Percentiles rank a stretch among this genome's conserved stretches.
phyloP scores from a whole-genome alignment of 1,140 invertebrate genomes.

The Cotesia vestalis region DNA sequence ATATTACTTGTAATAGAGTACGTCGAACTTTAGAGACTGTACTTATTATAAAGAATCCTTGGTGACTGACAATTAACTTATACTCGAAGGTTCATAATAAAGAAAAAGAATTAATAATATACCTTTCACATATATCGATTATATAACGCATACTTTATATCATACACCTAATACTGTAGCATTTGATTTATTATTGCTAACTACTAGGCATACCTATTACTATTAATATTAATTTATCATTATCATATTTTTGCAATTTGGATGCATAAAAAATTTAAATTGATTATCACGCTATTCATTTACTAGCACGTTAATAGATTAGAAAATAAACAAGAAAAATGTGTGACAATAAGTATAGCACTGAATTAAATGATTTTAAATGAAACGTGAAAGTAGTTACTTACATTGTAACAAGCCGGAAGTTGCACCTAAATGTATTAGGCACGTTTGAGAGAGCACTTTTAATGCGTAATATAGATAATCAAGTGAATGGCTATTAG shows the following conservation, averaged over 20 bases:
- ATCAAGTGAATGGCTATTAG: conserved; percentile 7
- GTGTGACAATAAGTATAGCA: too few species aligned
- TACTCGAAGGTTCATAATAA: conserved; percentile 20
- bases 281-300: conserved; percentile 6
- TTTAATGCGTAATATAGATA: conserved; percentile 21
- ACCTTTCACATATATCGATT: conserved; percentile 8
- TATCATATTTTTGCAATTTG: too few species aligned
- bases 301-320: not conserved
- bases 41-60: not conserved
- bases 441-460: conserved; percentile 15
- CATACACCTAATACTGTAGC: not conserved
- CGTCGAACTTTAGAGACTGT: conserved; percentile 25
- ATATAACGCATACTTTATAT: not conserved
- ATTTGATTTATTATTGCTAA: too few species aligned
- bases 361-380: conserved; percentile 40
- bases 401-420: conserved; percentile 55
- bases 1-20: conserved; percentile 34
- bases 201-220: too few species aligned
- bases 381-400: conserved; percentile 59
- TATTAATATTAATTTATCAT: too few species aligned
- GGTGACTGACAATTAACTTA: conserved; percentile 22
- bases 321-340: not conserved
- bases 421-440: conserved; percentile 46
- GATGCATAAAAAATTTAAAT: too few species aligned
- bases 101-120: not conserved